Percentiles rank a stretch among this genome's conserved stretches.
phyloP scores from a whole-genome alignment of 2,888 invertebrate species.

The Polietes domitor region DNA sequence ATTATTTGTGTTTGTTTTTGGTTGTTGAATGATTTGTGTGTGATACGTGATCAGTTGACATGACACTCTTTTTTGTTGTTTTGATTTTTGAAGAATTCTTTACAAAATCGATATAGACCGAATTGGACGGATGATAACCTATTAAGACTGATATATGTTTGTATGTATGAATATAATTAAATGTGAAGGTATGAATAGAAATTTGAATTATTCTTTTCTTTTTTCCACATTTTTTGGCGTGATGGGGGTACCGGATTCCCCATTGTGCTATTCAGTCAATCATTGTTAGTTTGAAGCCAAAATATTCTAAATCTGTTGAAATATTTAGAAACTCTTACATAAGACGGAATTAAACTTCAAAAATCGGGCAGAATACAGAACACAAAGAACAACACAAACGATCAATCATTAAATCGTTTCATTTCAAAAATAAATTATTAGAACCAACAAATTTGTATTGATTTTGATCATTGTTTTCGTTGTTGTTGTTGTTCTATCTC shows the following conservation, averaged over 20 bases:
- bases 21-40: not conserved
- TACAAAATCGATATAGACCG: not conserved
- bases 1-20: no score
- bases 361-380: not conserved
- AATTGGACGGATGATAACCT: not conserved
- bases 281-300: not conserved
- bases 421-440: not conserved
- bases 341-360: conserved; percentile 56
- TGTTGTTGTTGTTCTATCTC: not conserved
- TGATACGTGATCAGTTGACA: conserved; percentile 25
- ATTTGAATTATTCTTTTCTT: not conserved
- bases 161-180: no score
- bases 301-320: conserved; percentile 43
- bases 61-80: no score
- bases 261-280: no score
- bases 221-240: not conserved
- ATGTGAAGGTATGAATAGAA: not conserved
- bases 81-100: not conserved
- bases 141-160: no score
- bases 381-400: not conserved
- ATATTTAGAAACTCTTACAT: conserved; percentile 58
- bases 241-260: not conserved
- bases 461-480: not conserved
- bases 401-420: conserved; percentile 34
- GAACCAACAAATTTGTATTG: conserved; percentile 2